Percentiles rank a stretch among this genome's conserved stretches.
Conservation (phyloP, 2,888 invertebrate species). For the Brachylomia viminalis region DNA sequence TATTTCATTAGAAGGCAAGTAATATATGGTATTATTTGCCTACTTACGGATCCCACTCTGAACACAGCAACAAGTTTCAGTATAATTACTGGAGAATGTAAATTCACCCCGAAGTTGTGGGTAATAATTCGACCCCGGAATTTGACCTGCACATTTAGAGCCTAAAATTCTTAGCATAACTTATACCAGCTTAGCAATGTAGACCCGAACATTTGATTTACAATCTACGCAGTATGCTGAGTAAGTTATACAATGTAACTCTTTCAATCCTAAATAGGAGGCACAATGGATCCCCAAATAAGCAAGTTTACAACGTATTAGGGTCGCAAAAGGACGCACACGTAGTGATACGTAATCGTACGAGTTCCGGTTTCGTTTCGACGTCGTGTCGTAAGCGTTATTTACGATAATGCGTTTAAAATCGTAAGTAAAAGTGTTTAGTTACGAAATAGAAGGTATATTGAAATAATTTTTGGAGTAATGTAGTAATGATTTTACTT, state of each 20-base stretch:
- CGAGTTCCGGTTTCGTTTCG: slow-evolving; percentile 52
- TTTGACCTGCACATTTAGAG: background rate
- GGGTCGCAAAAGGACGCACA: slow-evolving; percentile 54
- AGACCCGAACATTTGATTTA: background rate
- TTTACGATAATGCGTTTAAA: slow-evolving; percentile 47
- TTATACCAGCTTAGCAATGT: background rate
- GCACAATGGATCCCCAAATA: slow-evolving; percentile 38
- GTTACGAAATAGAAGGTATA: slow-evolving; percentile 38
- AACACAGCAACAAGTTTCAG: slow-evolving; percentile 16
- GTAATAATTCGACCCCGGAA: background rate
- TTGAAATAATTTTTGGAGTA: slow-evolving; percentile 5
- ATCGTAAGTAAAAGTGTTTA: slow-evolving; percentile 28
- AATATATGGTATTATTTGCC: slow-evolving; percentile 16
- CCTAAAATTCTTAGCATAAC: slow-evolving; percentile 11
- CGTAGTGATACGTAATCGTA: slow-evolving; percentile 53
- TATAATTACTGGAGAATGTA: background rate
- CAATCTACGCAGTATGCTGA: background rate
- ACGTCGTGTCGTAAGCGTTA: slow-evolving; percentile 34
- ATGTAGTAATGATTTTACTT: background rate
- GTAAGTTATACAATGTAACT: slow-evolving; percentile 42
- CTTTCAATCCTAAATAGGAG: slow-evolving; percentile 21
- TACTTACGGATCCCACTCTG: background rate
- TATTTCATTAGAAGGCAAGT: slow-evolving; percentile 16
- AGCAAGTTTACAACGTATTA: slow-evolving; percentile 46
- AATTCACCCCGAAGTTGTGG: slow-evolving; percentile 25